Conservation (phyloP, 1,140 invertebrate genomes). For the Eurytemora carolleeae region DNA sequence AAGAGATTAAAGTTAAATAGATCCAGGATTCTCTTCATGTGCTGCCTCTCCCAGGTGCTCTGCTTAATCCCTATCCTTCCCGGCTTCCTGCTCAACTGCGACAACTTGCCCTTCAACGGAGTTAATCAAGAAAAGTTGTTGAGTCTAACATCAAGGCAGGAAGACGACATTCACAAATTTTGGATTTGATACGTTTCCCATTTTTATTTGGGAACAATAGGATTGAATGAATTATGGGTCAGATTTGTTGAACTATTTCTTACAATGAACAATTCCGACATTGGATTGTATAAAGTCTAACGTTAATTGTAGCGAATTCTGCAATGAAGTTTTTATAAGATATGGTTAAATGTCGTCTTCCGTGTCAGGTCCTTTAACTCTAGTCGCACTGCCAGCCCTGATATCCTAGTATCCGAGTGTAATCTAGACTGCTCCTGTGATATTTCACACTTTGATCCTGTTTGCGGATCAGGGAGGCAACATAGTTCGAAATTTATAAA, state of each 20-base stretch:
- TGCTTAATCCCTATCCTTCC: constrained; percentile 38
- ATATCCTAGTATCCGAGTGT: constrained; percentile 25
- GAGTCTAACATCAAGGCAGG: not conserved
- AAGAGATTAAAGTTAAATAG: constrained; percentile 48
- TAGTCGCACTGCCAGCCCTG: not conserved
- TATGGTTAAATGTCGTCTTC: too few relatives aligned
- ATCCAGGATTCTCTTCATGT: constrained; percentile 51
- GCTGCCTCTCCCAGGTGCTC: constrained; percentile 36
- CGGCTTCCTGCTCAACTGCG: constrained; percentile 48
- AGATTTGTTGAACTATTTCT: too few relatives aligned
- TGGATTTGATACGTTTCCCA: too few relatives aligned
- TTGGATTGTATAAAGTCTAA: too few relatives aligned
- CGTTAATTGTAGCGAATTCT: too few relatives aligned
- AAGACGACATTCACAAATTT: too few relatives aligned
- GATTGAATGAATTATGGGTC: too few relatives aligned
- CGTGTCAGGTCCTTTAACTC: too few relatives aligned
- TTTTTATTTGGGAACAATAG: too few relatives aligned
- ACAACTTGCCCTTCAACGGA: constrained; percentile 48
- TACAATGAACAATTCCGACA: too few relatives aligned
- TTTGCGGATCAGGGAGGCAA: constrained; percentile 26
- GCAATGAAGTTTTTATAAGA: too few relatives aligned
- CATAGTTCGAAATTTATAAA: too few relatives aligned
- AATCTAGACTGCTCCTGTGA: constrained; percentile 41
- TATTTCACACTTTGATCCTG: constrained; percentile 23
- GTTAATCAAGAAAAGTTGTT: constrained; percentile 29